Evolutionary conservation across 2,888 invertebrate genomes (phyloP).

Genomic region (Ephialtes manifestator): DNA sequence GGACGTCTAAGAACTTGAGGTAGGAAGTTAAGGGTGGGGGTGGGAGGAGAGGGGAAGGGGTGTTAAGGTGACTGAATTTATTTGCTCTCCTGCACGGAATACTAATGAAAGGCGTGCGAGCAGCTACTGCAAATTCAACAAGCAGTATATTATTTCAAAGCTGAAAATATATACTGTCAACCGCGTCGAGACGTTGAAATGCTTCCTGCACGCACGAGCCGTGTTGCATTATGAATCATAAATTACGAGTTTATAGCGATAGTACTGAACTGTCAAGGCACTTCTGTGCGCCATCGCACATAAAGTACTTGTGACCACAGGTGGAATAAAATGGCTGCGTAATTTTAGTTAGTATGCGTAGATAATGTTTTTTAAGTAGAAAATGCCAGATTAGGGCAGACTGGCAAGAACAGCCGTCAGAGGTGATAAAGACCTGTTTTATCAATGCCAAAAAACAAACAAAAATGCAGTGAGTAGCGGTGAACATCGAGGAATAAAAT

Average conservation of each 20-base stretch:
- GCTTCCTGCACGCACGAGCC: not conserved
- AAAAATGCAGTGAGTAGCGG: no score
- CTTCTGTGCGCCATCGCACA: not conserved
- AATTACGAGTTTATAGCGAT: not conserved
- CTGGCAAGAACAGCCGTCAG: no score
- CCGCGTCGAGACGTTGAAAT: not conserved
- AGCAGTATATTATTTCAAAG: constrained; percentile 1
- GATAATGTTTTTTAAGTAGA: not conserved
- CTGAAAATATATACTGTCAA: constrained; percentile 4
- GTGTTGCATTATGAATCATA: constrained; percentile 9
- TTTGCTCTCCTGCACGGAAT: constrained; percentile 11
- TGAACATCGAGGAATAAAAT: not conserved
- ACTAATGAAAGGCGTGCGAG: constrained; percentile 4
- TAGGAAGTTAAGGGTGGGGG: not conserved
- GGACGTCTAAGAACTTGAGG: not conserved
- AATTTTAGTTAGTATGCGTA: not conserved
- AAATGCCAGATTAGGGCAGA: not conserved
- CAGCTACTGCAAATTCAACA: not conserved
- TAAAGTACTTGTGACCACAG: not conserved
- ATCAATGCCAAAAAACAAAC: not conserved
- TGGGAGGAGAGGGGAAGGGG: not conserved
- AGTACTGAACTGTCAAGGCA: not conserved
- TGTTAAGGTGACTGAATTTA: constrained; percentile 19
- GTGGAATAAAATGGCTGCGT: not conserved
- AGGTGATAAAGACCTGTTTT: no score